Evolutionary conservation across 2,113 vertebrate genomes (phyloP), one percentile per base, ranked within the genome.

Genomic region (Nothoprocta perdicaria): DNA sequence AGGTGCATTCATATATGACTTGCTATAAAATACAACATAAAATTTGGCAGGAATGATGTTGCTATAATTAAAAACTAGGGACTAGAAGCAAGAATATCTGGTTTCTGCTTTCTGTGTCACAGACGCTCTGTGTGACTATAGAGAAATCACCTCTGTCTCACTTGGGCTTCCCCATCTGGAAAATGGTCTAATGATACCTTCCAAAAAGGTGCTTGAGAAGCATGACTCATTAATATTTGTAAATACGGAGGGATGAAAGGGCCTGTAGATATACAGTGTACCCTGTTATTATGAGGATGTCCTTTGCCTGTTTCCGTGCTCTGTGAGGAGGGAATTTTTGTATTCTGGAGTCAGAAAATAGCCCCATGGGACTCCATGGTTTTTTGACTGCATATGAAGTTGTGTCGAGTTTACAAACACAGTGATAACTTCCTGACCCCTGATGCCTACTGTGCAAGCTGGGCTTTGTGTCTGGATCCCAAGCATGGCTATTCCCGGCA

Each of bases 351-450:
- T 88, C 6, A 1, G 58, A 86, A 83, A 81, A 87, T 83, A 35
- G 33, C 43, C 92, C 82, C 91, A 65, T 0, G 10, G 76, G 85
- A 96, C 79, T 76, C 40, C 1, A 3, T 76, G 82, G 52, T 95
- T 95, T 93, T 85, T 80, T 92, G 85, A 89, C 85, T 84, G 87
- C 96, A 96, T 91, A 79, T 94, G 73, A 96, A 94, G 31, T 79
- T 95, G 95, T 86, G 62, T 79, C 41, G 14, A 86, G 95, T 96
- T 96, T 96, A 96, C 92, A 95, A 96, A 93, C 79, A 89, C 72
- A 91, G 58, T 0, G 62, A 96, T 92, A 91, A 89, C 91, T 92
- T 73, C 3, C 62, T 96, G 94, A 96, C 92, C 91, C 82, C 82
- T 76, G 63, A 2, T 92, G 87, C 91, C 80, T 82, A 92, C 77